These are phyloP conservation scores for Pseudobourletiella spinata DNA, from an alignment of 1,140 invertebrate genomes.

Conservation along the genomic window DNA sequence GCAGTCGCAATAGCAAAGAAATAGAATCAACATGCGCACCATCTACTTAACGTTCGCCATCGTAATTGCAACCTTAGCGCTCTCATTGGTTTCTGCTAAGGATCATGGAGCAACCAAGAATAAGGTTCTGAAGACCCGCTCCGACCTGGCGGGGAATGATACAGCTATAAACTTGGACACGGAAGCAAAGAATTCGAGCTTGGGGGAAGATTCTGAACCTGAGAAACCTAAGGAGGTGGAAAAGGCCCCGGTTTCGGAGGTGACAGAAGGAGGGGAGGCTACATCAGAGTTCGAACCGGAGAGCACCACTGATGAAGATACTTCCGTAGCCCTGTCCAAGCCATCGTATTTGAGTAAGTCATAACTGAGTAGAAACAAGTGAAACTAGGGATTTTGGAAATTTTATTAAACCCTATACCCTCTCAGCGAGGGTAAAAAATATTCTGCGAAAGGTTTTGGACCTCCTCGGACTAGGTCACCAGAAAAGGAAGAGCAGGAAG, in stretches of 20 bases:
- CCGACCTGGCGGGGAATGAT: background rate
- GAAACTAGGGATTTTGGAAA: too few species aligned
- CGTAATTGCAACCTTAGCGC: too few species aligned
- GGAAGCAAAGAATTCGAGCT: constrained; percentile 7
- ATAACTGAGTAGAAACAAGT: background rate
- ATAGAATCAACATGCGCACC: too few species aligned
- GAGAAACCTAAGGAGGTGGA: background rate
- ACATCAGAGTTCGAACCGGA: constrained; percentile 10
- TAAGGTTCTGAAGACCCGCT: constrained; percentile 5
- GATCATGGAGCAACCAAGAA: background rate
- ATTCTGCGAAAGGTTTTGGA: constrained; percentile 23
- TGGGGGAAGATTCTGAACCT: constrained; percentile 5
- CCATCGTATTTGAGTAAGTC: constrained; percentile 13
- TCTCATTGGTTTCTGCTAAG: background rate
- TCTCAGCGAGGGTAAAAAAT: constrained; percentile 11
- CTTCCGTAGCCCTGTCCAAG: too few species aligned
- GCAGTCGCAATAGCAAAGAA: too few species aligned
- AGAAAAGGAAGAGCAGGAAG: constrained; percentile 15
- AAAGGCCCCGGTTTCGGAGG: background rate
- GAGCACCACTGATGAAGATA: background rate
- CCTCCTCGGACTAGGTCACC: constrained; percentile 13
- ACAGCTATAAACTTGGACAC: background rate
- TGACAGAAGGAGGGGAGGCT: constrained; percentile 7
- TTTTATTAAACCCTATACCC: too few species aligned
- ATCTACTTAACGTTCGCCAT: too few species aligned